A percentile compares a stretch with the other conserved stretches of the same genome.
Evolutionary conservation across 2,797 vertebrate species (phyloP).

Genomic region (Martes flavigula): DNA sequence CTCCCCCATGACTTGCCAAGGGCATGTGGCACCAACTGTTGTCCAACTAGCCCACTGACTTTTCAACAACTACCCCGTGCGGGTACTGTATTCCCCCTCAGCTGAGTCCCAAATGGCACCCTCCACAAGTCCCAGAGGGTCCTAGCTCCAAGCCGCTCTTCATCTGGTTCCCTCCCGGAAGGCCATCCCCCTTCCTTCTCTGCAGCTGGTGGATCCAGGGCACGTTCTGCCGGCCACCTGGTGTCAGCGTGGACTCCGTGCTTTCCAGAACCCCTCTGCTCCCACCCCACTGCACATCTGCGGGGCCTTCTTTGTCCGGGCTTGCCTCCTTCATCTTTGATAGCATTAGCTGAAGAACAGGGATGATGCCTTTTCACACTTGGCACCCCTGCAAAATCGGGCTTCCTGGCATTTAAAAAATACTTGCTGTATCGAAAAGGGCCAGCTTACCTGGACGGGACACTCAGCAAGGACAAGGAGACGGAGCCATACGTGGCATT

Average conservation of each 20-base stretch:
- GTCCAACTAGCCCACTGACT: accelerated
- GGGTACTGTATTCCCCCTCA: background rate
- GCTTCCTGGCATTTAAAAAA: background rate
- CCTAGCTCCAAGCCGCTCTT: background rate
- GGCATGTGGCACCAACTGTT: background rate
- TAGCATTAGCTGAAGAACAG: background rate
- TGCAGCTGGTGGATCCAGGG: background rate
- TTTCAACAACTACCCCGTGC: accelerated
- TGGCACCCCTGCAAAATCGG: background rate
- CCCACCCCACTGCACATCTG: accelerated
- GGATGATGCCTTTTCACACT: background rate
- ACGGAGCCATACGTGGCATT: background rate
- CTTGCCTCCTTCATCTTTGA: background rate
- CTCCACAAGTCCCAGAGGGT: background rate
- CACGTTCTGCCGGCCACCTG: background rate
- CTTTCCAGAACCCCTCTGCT: background rate
- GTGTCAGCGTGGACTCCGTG: background rate
- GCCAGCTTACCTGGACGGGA: background rate
- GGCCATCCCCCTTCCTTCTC: background rate
- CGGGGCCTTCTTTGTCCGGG: too few relatives aligned
- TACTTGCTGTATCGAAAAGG: background rate
- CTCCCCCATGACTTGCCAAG: background rate
- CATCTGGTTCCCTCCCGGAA: background rate
- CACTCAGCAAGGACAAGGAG: background rate
- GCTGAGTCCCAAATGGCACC: accelerated